A percentile compares a stretch with the other conserved stretches of the same genome.
Conservation (phyloP, 2,797 vertebrate genomes). For the Tympanoctomys barrerae region DNA sequence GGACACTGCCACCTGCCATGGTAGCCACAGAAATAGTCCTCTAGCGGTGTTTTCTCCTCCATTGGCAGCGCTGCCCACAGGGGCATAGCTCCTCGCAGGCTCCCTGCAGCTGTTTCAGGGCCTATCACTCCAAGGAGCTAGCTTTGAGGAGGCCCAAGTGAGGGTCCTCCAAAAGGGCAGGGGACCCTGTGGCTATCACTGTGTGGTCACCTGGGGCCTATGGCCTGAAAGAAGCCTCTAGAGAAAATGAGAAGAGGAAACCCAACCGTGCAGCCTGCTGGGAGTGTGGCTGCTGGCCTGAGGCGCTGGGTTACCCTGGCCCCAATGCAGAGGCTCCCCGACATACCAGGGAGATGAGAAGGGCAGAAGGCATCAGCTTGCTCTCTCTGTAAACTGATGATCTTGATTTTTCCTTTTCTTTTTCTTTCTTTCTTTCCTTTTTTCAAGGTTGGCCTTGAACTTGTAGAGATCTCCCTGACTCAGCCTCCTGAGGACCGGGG, state of each 20-base stretch:
- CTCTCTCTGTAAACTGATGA: neutral
- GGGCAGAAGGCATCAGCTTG: neutral
- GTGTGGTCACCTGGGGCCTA: neutral
- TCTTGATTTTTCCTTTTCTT: neutral
- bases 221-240: neutral
- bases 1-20: neutral
- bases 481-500: neutral
- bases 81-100: neutral
- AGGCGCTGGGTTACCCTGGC: fast-evolving
- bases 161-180: neutral
- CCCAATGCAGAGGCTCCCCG: neutral
- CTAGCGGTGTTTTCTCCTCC: neutral
- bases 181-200: neutral
- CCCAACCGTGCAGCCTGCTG: neutral
- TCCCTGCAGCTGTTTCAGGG: neutral
- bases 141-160: too few species aligned
- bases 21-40: neutral
- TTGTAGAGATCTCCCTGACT: neutral
- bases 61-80: neutral
- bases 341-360: neutral
- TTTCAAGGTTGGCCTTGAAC: neutral
- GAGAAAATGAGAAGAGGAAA: neutral
- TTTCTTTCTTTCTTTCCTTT: neutral
- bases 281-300: neutral
- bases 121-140: fast-evolving